These are phyloP conservation scores for Ochotona princeps DNA, from an alignment of 2,113 vertebrate genomes.

Conservation along the genomic window DNA sequence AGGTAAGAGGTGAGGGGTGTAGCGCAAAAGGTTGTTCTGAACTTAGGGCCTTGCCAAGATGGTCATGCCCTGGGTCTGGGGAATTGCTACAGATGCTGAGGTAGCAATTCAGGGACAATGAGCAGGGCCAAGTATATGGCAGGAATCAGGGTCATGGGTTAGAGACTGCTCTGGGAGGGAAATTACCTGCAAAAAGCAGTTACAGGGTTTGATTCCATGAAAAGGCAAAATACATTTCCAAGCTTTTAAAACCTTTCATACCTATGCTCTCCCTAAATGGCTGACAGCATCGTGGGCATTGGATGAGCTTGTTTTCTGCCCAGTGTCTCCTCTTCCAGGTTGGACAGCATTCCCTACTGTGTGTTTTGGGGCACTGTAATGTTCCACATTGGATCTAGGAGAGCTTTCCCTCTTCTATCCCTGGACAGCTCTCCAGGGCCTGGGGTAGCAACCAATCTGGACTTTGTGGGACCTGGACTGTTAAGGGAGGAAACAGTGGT, in stretches of 20 bases:
- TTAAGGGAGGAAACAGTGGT: neutral
- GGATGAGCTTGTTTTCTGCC: neutral
- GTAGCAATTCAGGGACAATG: conserved; percentile 23
- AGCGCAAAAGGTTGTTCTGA: neutral
- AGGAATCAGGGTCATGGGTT: conserved; percentile 40
- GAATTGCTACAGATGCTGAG: neutral
- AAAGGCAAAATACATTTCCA: neutral
- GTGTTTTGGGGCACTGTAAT: neutral
- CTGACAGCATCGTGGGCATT: neutral
- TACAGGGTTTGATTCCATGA: neutral
- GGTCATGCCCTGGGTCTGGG: neutral
- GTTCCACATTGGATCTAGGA: neutral
- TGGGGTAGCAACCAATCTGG: neutral
- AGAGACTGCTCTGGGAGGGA: neutral
- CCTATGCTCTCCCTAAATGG: neutral
- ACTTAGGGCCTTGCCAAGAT: neutral
- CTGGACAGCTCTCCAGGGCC: neutral
- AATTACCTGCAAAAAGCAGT: conserved; percentile 28
- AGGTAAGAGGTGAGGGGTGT: neutral
- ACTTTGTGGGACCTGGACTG: neutral
- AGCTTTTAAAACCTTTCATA: neutral
- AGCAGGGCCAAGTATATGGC: neutral
- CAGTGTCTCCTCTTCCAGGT: neutral
- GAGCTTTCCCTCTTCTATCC: neutral
- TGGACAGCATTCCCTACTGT: neutral